These are phyloP conservation scores for Cephus rjabovi DNA, from an alignment of 2,888 invertebrate species.

Conservation along the genomic window DNA sequence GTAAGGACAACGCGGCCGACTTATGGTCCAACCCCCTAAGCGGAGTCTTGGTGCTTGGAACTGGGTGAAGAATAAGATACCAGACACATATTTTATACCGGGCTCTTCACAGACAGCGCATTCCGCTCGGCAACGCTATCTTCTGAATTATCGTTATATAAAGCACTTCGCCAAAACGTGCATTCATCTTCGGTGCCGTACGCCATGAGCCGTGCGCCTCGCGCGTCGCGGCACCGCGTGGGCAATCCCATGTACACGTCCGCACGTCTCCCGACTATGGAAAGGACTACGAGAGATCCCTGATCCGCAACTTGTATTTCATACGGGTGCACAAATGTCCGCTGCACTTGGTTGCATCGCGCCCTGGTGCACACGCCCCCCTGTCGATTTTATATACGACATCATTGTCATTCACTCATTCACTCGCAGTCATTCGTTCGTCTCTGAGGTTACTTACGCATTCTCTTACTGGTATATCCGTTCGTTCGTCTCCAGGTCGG, in stretches of 20 bases:
- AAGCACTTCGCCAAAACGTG: slow-evolving; percentile 59
- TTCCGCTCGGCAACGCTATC: slow-evolving; percentile 44
- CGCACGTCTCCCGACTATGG: slow-evolving; percentile 29
- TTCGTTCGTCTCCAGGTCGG: not conserved
- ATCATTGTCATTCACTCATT: slow-evolving; percentile 54
- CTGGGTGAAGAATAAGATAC: slow-evolving; percentile 65
- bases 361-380: slow-evolving; percentile 33
- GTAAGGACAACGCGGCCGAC: not conserved
- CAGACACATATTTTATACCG: slow-evolving; percentile 62
- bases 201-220: slow-evolving; percentile 21
- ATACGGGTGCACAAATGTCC: slow-evolving; percentile 33
- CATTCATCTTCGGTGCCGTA: slow-evolving; percentile 52
- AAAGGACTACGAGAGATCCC: slow-evolving; percentile 36
- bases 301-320: slow-evolving; percentile 39
- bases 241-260: slow-evolving; percentile 34
- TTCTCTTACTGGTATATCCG: not conserved
- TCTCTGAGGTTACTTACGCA: not conserved
- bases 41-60: slow-evolving; percentile 30
- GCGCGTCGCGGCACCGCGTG: slow-evolving; percentile 28
- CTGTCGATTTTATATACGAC: slow-evolving; percentile 51
- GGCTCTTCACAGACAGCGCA: slow-evolving; percentile 41
- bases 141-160: slow-evolving; percentile 63
- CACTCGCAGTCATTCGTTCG: slow-evolving; percentile 30
- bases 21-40: not conserved
- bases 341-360: slow-evolving; percentile 8